A percentile compares a stretch with the other conserved stretches of the same genome.
phyloP scores from a whole-genome alignment of 2,113 vertebrate species.

The Arvicanthis niloticus region DNA sequence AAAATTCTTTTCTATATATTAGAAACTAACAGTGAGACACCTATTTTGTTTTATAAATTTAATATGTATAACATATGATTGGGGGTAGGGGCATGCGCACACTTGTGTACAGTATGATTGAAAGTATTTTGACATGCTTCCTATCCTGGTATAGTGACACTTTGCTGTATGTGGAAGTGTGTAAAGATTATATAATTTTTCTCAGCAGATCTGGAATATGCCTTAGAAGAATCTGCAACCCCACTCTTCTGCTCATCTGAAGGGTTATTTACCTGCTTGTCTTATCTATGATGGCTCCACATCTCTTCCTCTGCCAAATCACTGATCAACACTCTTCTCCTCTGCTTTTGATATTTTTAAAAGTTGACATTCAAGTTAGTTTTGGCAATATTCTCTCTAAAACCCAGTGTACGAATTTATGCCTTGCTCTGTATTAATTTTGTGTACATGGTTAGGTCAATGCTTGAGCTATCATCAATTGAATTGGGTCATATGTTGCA shows the following conservation, averaged over 20 bases:
- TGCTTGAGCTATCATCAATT: neutral
- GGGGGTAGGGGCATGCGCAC: too few species aligned
- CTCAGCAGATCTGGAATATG: neutral
- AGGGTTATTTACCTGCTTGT: neutral
- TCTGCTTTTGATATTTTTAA: neutral
- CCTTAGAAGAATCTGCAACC: neutral
- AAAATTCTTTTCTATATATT: neutral
- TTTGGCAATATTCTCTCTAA: neutral
- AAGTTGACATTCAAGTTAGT: neutral
- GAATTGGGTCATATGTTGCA: neutral
- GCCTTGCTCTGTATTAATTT: neutral
- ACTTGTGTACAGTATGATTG: neutral
- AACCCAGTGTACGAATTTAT: neutral
- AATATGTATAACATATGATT: neutral
- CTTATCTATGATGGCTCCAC: neutral
- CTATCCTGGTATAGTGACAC: neutral
- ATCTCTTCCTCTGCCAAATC: neutral
- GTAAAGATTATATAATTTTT: neutral
- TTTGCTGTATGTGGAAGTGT: neutral
- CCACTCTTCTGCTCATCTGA: neutral
- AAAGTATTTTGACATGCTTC: neutral
- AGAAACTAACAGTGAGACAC: neutral
- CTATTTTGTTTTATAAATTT: neutral
- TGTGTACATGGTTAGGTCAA: neutral
- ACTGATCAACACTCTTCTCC: neutral